Conservation (phyloP, 2,113 vertebrate species). For the Tetraodon nigroviridis region DNA sequence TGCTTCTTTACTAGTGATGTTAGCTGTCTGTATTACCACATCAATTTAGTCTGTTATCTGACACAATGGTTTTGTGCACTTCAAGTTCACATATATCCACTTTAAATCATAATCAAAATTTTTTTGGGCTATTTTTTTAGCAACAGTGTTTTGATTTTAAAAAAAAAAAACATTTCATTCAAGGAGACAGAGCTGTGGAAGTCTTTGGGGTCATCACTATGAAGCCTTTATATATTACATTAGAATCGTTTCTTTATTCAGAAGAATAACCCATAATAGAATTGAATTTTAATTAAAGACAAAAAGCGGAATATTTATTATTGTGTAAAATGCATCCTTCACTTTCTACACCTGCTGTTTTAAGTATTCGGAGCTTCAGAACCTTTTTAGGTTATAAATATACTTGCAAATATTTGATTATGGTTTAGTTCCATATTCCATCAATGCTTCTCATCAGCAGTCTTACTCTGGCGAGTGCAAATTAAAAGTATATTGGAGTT, state of each 20-base stretch:
- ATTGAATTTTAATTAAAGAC: background rate
- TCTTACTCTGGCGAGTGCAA: slow-evolving; percentile 28
- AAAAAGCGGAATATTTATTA: background rate
- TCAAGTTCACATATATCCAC: background rate
- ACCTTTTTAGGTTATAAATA: background rate
- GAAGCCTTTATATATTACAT: background rate
- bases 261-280: background rate
- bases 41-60: no score
- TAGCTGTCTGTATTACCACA: no score
- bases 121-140: background rate
- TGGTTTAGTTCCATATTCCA: no score
- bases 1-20: background rate
- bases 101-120: no score
- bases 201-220: background rate
- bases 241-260: background rate
- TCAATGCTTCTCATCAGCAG: no score
- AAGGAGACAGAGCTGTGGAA: background rate
- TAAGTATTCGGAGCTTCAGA: background rate
- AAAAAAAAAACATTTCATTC: background rate
- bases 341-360: background rate
- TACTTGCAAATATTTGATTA: background rate
- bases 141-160: background rate
- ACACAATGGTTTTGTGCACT: slow-evolving; percentile 6
- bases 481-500: slow-evolving; percentile 33
- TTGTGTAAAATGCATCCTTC: background rate